Evolutionary conservation across 2,113 vertebrate species (phyloP).

Genomic region (Tricholaema leucomelas): DNA sequence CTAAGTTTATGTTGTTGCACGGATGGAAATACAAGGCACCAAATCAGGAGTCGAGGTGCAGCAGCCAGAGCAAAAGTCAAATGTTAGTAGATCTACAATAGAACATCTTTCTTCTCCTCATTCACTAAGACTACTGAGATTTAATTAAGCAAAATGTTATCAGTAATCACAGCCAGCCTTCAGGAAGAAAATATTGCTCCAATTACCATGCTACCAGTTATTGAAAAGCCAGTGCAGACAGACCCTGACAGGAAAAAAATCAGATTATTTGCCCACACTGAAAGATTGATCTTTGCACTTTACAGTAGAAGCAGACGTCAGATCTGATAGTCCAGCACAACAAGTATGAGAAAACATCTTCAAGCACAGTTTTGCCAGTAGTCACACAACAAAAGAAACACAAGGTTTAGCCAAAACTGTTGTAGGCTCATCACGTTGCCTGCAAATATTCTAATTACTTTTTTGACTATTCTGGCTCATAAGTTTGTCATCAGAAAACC

Average conservation of each 20-base stretch:
- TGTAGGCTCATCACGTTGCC: neutral
- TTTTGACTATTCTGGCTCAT: neutral
- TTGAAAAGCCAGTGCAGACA: neutral
- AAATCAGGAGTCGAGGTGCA: neutral
- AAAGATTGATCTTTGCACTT: neutral
- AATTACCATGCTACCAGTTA: neutral
- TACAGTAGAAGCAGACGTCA: neutral
- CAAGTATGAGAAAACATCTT: neutral
- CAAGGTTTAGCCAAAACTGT: neutral
- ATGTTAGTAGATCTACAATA: neutral
- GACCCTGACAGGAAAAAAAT: neutral
- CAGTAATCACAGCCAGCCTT: neutral
- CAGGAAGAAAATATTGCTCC: neutral
- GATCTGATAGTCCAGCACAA: neutral
- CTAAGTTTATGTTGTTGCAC: neutral
- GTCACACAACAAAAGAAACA: neutral
- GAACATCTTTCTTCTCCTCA: neutral
- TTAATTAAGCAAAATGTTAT: neutral
- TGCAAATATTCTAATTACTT: neutral
- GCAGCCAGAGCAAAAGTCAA: neutral
- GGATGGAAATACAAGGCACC: neutral
- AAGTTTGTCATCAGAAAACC: neutral
- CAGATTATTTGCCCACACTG: neutral
- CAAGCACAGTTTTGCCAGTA: neutral
- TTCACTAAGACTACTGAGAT: neutral